These are phyloP conservation scores for Acestrorhynchus altus DNA, from an alignment of 2,797 vertebrate species.

Conservation along the genomic window DNA sequence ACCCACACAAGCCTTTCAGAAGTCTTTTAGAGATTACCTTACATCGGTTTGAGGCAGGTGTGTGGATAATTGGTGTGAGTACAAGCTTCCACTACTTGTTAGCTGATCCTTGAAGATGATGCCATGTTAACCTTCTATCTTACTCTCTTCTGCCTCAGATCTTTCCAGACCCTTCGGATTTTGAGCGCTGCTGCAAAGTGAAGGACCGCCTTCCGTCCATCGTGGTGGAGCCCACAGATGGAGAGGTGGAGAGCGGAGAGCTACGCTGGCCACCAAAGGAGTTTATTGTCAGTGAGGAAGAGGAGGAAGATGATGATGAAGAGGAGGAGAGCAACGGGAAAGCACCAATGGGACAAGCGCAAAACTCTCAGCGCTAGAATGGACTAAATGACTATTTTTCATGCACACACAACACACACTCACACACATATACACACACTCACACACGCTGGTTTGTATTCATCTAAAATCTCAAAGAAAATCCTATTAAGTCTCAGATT, in stretches of 20 bases:
- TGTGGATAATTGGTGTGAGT: too few relatives aligned
- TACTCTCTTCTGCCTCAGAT: conserved; percentile 79
- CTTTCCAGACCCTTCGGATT: conserved; percentile 95
- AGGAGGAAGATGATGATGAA: conserved; percentile 73
- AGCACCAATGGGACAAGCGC: conserved; percentile 71
- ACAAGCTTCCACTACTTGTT: too few relatives aligned
- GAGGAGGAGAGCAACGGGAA: conserved; percentile 69
- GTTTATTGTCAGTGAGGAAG: conserved; percentile 87
- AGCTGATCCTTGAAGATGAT: too few relatives aligned
- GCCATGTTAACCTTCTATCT: neutral
- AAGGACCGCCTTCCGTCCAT: conserved; percentile 97
- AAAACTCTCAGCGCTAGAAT: conserved; percentile 75
- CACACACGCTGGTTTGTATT: neutral
- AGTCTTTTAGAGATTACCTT: too few relatives aligned
- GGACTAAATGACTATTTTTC: conserved; percentile 3
- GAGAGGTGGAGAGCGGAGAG: conserved; percentile 96
- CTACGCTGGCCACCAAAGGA: conserved; percentile 97
- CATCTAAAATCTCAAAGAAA: conserved; percentile 44
- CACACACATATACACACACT: conserved; percentile 5
- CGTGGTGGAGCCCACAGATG: conserved; percentile 95
- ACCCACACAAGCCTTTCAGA: too few relatives aligned
- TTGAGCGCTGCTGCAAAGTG: conserved; percentile 95
- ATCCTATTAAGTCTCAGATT: neutral
- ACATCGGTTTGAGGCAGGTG: too few relatives aligned
- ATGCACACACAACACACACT: conserved; percentile 5